phyloP scores from a whole-genome alignment of 2,113 vertebrate genomes.

The Peromyscus californicus region DNA sequence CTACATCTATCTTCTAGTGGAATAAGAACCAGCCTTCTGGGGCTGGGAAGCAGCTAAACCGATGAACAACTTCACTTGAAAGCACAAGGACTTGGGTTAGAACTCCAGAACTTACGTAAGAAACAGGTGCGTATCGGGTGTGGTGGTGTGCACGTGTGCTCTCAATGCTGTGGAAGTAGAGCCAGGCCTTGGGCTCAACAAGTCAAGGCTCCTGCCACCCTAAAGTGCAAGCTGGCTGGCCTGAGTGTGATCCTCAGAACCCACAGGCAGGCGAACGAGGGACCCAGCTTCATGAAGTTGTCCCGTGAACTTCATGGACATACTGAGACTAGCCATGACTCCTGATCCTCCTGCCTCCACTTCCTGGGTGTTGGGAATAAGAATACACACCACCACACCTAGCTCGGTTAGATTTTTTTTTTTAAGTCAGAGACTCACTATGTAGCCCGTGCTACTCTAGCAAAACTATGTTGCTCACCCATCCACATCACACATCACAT shows the following conservation, averaged over 20 bases:
- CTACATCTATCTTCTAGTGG: neutral
- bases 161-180: no score
- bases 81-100: neutral
- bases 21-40: conserved; percentile 9
- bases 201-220: neutral
- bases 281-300: neutral
- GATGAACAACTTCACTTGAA: neutral
- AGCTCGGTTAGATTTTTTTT: neutral
- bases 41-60: neutral
- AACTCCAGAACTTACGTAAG: neutral
- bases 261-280: neutral
- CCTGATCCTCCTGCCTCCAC: neutral
- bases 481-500: neutral
- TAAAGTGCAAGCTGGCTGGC: neutral
- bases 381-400: neutral
- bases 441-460: neutral
- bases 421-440: neutral
- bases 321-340: neutral
- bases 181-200: neutral
- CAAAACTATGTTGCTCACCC: neutral
- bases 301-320: neutral
- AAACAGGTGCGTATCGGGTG: neutral
- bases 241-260: neutral
- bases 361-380: neutral
- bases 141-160: neutral